These are phyloP conservation scores for Vipera ursinii DNA, from an alignment of 2,797 vertebrate genomes.

Conservation along the genomic window DNA sequence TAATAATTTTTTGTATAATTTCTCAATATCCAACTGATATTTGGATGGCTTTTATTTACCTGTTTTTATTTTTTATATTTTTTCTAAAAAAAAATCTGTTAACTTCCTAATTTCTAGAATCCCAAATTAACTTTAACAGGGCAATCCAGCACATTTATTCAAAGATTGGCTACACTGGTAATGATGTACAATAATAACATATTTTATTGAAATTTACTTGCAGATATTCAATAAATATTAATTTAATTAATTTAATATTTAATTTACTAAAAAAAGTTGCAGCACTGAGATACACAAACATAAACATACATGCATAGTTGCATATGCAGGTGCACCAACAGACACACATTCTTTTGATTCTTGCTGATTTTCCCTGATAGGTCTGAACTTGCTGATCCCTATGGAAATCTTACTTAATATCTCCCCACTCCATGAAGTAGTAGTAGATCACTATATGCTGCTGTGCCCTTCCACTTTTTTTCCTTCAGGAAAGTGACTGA, in stretches of 20 bases:
- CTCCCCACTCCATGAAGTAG: not conserved
- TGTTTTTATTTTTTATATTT: not conserved
- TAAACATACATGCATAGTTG: not conserved
- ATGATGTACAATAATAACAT: not conserved
- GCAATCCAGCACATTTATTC: not conserved
- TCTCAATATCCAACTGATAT: not conserved
- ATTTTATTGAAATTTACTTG: not conserved
- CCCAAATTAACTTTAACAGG: not conserved
- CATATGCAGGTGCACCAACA: not conserved
- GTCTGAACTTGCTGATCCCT: not conserved
- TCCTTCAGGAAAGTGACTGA: not conserved
- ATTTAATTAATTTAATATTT: not conserved
- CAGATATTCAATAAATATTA: not conserved
- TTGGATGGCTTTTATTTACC: not conserved
- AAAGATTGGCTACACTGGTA: not conserved
- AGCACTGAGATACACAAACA: not conserved
- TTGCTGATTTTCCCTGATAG: not conserved
- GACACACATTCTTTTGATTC: no score
- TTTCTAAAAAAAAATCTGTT: not conserved
- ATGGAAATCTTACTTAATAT: not conserved
- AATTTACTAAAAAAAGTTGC: not conserved
- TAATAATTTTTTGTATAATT: not conserved
- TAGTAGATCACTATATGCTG: not conserved
- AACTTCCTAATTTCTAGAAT: not conserved
- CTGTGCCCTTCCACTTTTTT: not conserved